A percentile compares a stretch with the other conserved stretches of the same genome.
These are phyloP conservation scores for Dendrolimus pini DNA, from an alignment of 2,888 invertebrate genomes.

Conservation along the genomic window DNA sequence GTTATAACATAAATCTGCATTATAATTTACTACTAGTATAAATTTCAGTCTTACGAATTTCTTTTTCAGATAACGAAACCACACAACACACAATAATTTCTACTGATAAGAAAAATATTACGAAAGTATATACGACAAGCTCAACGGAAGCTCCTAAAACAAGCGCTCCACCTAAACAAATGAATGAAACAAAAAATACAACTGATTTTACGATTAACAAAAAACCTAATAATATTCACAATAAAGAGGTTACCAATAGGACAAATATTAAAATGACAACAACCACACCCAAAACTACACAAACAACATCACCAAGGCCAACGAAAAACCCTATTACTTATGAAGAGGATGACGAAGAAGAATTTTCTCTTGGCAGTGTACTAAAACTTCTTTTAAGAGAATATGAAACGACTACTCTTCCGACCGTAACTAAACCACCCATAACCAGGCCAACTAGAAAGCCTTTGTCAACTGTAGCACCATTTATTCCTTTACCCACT, in stretches of 20 bases:
- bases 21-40: no score
- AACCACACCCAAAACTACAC: conserved; percentile 8
- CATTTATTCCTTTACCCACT: conserved; percentile 45
- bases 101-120: conserved; percentile 17
- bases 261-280: conserved; percentile 1
- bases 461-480: conserved; percentile 22
- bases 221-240: background rate
- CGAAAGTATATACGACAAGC: conserved; percentile 9
- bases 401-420: conserved; percentile 46
- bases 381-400: conserved; percentile 78
- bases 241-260: background rate
- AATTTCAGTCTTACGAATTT: no score
- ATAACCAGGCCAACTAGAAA: conserved; percentile 18
- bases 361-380: conserved; percentile 78
- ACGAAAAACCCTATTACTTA: conserved; percentile 31
- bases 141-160: conserved; percentile 5
- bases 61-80: conserved; percentile 37
- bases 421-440: conserved; percentile 11
- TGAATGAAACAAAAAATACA: conserved; percentile 8
- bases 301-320: conserved; percentile 9
- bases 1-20: no score
- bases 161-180: conserved; percentile 3
- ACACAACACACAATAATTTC: conserved; percentile 18
- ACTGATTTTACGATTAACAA: conserved; percentile 10
- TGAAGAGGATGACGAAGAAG: conserved; percentile 61